Evolutionary conservation across 2,113 vertebrate genomes (phyloP).

Genomic region (Vicugna pacos): DNA sequence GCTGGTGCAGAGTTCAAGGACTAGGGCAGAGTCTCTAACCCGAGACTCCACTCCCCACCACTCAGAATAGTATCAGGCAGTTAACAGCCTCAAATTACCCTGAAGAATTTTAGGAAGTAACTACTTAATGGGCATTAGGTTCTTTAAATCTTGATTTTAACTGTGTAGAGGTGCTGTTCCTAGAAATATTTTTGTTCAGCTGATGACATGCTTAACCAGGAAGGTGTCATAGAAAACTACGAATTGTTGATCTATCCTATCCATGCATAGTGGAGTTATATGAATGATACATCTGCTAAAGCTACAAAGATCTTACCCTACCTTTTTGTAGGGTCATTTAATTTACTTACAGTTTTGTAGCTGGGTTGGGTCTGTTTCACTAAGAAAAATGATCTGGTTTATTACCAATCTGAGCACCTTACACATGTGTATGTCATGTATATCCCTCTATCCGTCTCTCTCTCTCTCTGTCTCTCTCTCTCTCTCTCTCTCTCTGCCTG

Average conservation of each 20-base stretch:
- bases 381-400: conserved; percentile 13
- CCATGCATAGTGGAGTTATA: neutral
- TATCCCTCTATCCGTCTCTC: neutral
- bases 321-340: neutral
- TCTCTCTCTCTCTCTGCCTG: neutral
- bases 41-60: neutral
- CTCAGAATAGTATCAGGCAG: neutral
- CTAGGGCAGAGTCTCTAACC: neutral
- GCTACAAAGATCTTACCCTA: neutral
- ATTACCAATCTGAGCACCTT: conserved; percentile 1
- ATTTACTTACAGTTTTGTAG: conserved; percentile 37
- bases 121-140: neutral
- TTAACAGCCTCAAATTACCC: conserved; percentile 8
- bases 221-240: neutral
- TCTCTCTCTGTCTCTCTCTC: neutral
- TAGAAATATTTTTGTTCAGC: conserved; percentile 17
- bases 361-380: neutral
- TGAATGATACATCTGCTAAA: neutral
- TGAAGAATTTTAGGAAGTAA: conserved; percentile 50
- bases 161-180: neutral
- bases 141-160: conserved; percentile 56
- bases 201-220: neutral
- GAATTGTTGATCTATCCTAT: neutral
- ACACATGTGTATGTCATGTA: neutral
- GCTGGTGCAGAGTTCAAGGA: conserved; percentile 56